Conservation (phyloP, 1,140 invertebrate species). For the Drosophila nannoptera region DNA sequence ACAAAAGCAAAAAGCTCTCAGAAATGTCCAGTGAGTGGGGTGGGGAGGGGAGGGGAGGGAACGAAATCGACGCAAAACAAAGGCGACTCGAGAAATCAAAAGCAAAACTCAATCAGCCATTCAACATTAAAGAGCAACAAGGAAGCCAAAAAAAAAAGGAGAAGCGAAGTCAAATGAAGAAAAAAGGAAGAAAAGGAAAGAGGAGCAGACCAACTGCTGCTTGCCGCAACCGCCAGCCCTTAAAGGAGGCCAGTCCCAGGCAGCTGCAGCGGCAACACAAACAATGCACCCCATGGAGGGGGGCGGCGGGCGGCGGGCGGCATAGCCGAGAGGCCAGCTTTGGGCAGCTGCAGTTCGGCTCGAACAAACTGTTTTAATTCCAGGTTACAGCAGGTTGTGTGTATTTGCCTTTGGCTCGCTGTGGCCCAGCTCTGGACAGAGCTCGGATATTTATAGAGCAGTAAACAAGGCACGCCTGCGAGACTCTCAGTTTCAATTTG, state of each 20-base stretch:
- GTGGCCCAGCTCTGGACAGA: background rate
- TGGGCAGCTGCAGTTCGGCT: constrained; percentile 64
- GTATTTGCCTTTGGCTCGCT: background rate
- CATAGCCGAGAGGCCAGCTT: constrained; percentile 59
- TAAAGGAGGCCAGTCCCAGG: background rate
- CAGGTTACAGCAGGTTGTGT: constrained; percentile 6
- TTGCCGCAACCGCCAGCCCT: too few relatives aligned
- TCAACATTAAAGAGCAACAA: constrained; percentile 60
- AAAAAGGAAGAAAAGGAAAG: constrained; percentile 34
- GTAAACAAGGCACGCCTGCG: background rate
- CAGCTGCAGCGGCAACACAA: constrained; percentile 46
- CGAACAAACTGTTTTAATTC: constrained; percentile 62
- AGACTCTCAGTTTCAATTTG: too few relatives aligned
- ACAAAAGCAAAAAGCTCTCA: constrained; percentile 55
- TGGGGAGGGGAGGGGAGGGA: constrained; percentile 24
- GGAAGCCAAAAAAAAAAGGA: constrained; percentile 32
- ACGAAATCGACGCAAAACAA: constrained; percentile 46
- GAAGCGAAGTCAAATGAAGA: constrained; percentile 24
- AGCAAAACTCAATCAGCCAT: constrained; percentile 74
- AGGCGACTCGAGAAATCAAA: constrained; percentile 53
- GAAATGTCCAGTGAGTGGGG: constrained; percentile 49
- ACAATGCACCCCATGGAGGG: constrained; percentile 6
- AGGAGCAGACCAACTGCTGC: constrained; percentile 15
- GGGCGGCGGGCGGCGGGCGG: constrained; percentile 55
- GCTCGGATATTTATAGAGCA: background rate